Evolutionary conservation across 2,888 invertebrate genomes (phyloP), one percentile per base, ranked within the genome.

Genomic region (Netelia fuscicornis): DNA sequence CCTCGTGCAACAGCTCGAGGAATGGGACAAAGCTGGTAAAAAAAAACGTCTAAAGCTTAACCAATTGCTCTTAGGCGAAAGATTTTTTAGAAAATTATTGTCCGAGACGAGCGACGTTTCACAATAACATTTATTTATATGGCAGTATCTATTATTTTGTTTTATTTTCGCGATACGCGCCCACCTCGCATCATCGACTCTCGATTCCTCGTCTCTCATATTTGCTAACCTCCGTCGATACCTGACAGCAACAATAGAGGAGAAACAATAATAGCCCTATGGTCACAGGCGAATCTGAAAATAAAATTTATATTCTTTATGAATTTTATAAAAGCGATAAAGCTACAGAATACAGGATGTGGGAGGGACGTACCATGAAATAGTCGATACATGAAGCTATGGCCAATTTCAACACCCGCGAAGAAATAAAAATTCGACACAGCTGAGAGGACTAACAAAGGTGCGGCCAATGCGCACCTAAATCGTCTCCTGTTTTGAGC

Each of bases 401-500:
- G 95, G 6, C 98, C 98, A 82, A 98, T 95, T 79, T 96, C 95
- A 84, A 94, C 94, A 0, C 97, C 97, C 84, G 96, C 97, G 94
- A 98, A 97, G 92, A 98, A 98, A 94, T 97, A 98, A 91, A 98
- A 97, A 94, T 97, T 98, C 0, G 98, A 98, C 90, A 98, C 95
- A 0, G 97, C 97, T 11, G 98, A 98, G 86, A 98, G 94, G 37
- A 96, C 96, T 87, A 98, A 95, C 68, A 98, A 94, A 30, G 98
- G 98, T 37, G 96, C 95, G 83, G 96, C 96, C 83, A 97, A 89
- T 9, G 96, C 88, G 76, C 97, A 97, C 91, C 96, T 95, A 82
- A 97, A 94, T 86, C 98, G 95, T 86, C 96, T 94, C 87, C 95
- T 91, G 89, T 94, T 95, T 78, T 77, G 77, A 30, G 87, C 58